Percentiles rank a stretch among this genome's conserved stretches.
Evolutionary conservation across 2,797 vertebrate species (phyloP).

Genomic region (Alcedo quadribrachys): DNA sequence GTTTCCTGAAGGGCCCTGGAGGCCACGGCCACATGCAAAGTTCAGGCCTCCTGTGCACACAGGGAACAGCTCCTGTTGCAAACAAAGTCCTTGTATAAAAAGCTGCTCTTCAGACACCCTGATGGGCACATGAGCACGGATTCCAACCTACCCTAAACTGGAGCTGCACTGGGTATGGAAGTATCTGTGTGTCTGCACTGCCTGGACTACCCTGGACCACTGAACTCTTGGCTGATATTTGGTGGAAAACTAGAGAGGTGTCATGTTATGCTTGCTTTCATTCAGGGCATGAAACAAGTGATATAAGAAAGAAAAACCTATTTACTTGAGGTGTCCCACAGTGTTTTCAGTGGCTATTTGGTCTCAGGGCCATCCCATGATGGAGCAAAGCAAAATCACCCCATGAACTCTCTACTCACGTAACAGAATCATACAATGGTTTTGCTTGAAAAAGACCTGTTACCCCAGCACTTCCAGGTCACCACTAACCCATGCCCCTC

Average conservation of each 20-base stretch:
- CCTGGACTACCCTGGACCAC: background rate
- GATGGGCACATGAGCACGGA: background rate
- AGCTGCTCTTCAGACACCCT: background rate
- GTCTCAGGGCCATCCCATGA: background rate
- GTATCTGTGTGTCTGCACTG: background rate
- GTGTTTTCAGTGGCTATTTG: background rate
- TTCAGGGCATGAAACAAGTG: background rate
- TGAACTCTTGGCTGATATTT: rapidly evolving
- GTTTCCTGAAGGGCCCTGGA: background rate
- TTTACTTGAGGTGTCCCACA: background rate
- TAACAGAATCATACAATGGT: background rate
- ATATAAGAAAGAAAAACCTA: background rate
- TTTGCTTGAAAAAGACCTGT: background rate
- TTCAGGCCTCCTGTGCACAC: rapidly evolving
- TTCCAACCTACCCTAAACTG: no score
- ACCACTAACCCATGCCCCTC: background rate
- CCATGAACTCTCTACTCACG: background rate
- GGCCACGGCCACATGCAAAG: rapidly evolving
- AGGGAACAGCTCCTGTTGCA: rapidly evolving
- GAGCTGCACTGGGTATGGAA: background rate
- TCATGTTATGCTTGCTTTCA: background rate
- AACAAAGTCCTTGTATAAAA: background rate
- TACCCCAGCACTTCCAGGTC: background rate
- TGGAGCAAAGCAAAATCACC: background rate
- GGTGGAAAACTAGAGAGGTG: background rate